These are phyloP conservation scores for Cochlearius cochlearius DNA, from an alignment of 2,113 vertebrate genomes.

Conservation along the genomic window DNA sequence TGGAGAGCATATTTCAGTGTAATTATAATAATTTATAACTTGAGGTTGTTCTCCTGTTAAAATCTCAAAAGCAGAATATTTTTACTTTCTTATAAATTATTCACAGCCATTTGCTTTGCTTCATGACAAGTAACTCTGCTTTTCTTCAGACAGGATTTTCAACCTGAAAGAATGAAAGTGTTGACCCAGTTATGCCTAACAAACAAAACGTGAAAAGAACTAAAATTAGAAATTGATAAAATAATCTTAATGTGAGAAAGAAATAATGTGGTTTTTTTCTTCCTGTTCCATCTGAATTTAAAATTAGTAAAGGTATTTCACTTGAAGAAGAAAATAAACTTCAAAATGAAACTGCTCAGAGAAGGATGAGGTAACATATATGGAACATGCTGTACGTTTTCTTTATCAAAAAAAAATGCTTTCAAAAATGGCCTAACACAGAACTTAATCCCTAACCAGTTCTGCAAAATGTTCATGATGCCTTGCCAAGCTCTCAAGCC, in stretches of 20 bases:
- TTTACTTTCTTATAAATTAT: conserved; percentile 68
- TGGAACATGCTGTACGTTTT: neutral
- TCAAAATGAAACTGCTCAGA: neutral
- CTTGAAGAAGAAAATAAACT: neutral
- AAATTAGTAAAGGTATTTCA: neutral
- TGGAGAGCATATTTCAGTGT: neutral
- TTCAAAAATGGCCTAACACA: neutral
- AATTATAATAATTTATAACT: conserved; percentile 64
- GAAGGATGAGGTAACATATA: neutral
- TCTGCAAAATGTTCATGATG: neutral
- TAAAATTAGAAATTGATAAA: conserved; percentile 42
- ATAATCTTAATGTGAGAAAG: neutral
- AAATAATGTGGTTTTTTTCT: neutral
- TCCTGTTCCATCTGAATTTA: neutral
- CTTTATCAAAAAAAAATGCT: neutral
- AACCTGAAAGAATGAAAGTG: conserved; percentile 42
- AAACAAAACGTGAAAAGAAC: conserved; percentile 38
- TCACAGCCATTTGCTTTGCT: conserved; percentile 52
- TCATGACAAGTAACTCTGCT: conserved; percentile 48
- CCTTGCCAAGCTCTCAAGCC: neutral
- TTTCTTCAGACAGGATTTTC: conserved; percentile 54
- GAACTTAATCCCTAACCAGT: neutral
- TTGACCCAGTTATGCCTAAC: conserved; percentile 60
- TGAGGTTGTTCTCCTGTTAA: conserved; percentile 42
- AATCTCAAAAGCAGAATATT: conserved; percentile 61